A percentile compares a stretch with the other conserved stretches of the same genome.
These are phyloP conservation scores for Chaetodon trifasciatus DNA, from an alignment of 2,797 vertebrate genomes.

Conservation along the genomic window DNA sequence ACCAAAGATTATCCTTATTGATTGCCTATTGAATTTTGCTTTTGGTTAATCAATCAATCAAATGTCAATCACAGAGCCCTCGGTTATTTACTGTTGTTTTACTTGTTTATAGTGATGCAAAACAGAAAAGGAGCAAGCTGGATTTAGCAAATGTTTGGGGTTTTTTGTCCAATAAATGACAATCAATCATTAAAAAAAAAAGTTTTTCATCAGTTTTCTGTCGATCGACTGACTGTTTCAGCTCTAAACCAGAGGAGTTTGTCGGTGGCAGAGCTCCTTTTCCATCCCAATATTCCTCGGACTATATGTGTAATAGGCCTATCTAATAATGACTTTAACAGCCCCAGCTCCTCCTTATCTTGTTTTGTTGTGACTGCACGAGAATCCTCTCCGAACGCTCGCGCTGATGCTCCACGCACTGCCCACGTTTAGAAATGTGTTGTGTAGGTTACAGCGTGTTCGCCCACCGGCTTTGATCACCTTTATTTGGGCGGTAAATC, in stretches of 20 bases:
- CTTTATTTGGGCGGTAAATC: slow-evolving; percentile 18
- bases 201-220: not conserved
- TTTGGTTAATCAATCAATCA: not conserved
- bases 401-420: too few relatives aligned
- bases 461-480: slow-evolving; percentile 6
- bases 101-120: not conserved
- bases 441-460: slow-evolving; percentile 1
- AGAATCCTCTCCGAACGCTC: not conserved
- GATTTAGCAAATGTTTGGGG: not conserved
- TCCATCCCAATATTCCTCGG: not conserved
- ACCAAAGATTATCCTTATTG: not conserved
- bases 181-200: not conserved
- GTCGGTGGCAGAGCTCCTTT: not conserved
- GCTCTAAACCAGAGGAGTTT: not conserved
- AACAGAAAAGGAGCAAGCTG: not conserved
- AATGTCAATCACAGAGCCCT: too few relatives aligned
- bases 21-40: not conserved
- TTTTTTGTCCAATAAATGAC: not conserved
- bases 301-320: not conserved
- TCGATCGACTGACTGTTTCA: too few relatives aligned
- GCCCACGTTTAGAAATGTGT: not conserved
- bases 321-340: not conserved
- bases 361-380: not conserved
- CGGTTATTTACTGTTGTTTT: too few relatives aligned
- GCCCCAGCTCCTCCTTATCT: not conserved